A percentile compares a stretch with the other conserved stretches of the same genome.
Evolutionary conservation across 2,113 vertebrate genomes (phyloP).

Genomic region (Hyperoodon ampullatus): DNA sequence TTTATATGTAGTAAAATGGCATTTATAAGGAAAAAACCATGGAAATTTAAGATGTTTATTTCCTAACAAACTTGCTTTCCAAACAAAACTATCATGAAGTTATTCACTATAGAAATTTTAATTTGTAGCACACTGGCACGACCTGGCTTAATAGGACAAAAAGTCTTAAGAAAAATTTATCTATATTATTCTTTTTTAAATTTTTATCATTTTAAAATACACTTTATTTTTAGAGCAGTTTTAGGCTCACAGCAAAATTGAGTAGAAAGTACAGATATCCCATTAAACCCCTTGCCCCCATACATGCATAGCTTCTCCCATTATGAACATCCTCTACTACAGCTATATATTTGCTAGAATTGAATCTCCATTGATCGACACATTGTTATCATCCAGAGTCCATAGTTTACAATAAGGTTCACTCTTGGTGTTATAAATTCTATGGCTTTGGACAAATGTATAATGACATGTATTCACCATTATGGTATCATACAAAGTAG

Average conservation of each 20-base stretch:
- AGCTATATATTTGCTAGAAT: not conserved
- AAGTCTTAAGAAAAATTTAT: not conserved
- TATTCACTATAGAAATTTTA: not conserved
- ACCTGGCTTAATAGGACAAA: not conserved
- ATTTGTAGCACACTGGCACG: not conserved
- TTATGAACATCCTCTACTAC: no score
- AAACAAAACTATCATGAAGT: not conserved
- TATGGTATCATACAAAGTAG: not conserved
- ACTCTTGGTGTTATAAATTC: not conserved
- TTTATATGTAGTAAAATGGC: not conserved
- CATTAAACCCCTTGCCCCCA: no score
- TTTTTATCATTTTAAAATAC: not conserved
- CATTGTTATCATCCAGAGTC: not conserved
- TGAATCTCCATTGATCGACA: not conserved
- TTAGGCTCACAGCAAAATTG: not conserved
- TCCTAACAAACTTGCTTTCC: not conserved
- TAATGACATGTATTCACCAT: not conserved
- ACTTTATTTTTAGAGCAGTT: not conserved
- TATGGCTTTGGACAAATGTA: not conserved
- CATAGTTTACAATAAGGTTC: not conserved
- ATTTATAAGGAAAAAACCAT: not conserved
- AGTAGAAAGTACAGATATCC: not conserved
- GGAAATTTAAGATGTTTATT: not conserved
- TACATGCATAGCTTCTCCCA: not conserved
- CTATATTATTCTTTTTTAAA: not conserved